Evolutionary conservation across 2,797 vertebrate species (phyloP), one percentile per base, ranked within the genome.

Genomic region (Xenentodon cancila): DNA sequence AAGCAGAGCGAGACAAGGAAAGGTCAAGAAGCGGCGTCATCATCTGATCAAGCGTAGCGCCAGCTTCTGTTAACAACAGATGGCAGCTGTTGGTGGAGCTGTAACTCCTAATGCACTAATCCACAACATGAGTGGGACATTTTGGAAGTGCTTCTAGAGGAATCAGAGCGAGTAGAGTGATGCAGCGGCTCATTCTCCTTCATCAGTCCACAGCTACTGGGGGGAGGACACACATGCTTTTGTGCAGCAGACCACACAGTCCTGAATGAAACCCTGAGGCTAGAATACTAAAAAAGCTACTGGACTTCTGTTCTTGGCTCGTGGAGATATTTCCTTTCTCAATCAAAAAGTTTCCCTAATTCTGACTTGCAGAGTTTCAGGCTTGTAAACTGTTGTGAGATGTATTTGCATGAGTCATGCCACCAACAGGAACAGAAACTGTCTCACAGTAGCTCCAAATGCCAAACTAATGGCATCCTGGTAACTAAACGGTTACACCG

Each of bases 81-180:
- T 27, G 25, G 16, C 53, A 19, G 43, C 55, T 30, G 43, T 43
- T 58, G 56, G 25, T 20, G 56, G 44, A 57, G 44, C 34, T 30
- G 55, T n/a, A n/a, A 18, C 40, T 44, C 54, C 2, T 32, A 22
- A 53, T 25, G 9, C 55, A 9, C 25, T 20, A 47, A 58, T 47
- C 56, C 56, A 34, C 25, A 17, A 27, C 44, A 47, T 7, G 44
- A 30, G 43, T 7, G 21, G 15, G 25, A 46, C 20, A 13, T 30
- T 47, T 3, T 20, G 45, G 34, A 21, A n/a, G 45, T 1, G 27
- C 18, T 47, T 25, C 7, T 40, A 32, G 32, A 21, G 52, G 53
- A 55, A 55, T 44, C 53, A 44, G 37, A 55, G 53, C 52, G 19
- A 40, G 32, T 1, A 34, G 11, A 18, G 34, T 30, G 27, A 52